These are phyloP conservation scores for Hypolimnas misippus DNA, from an alignment of 2,888 invertebrate species.

Conservation along the genomic window DNA sequence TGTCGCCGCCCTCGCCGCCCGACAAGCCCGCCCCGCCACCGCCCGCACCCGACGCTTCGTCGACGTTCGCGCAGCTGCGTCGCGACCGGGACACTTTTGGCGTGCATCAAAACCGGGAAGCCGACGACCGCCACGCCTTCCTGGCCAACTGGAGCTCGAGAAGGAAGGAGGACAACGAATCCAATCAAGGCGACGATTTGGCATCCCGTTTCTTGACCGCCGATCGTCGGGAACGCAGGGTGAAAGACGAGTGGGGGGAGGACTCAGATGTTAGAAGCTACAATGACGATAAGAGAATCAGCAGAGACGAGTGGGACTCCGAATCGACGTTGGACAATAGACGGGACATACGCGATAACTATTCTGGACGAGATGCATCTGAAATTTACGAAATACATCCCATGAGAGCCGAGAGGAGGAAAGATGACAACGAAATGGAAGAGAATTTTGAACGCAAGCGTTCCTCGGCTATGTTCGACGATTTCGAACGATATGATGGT, in stretches of 20 bases:
- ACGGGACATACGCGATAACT: constrained; percentile 67
- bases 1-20: constrained; percentile 82
- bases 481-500: constrained; percentile 76
- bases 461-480: constrained; percentile 70
- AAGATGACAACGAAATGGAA: constrained; percentile 69
- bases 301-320: constrained; percentile 79
- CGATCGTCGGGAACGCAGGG: constrained; percentile 65
- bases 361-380: constrained; percentile 73
- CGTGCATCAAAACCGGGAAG: constrained; percentile 87
- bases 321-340: constrained; percentile 70
- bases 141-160: constrained; percentile 80
- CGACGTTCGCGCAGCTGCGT: constrained; percentile 86
- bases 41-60: constrained; percentile 85
- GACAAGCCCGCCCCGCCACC: constrained; percentile 83
- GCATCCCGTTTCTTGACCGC: constrained; percentile 74
- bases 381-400: constrained; percentile 79
- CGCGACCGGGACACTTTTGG: constrained; percentile 90
- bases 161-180: constrained; percentile 70
- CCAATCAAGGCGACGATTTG: constrained; percentile 66
- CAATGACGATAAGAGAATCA: constrained; percentile 63
- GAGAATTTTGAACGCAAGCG: constrained; percentile 69
- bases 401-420: constrained; percentile 63
- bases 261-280: constrained; percentile 69
- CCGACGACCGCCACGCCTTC: constrained; percentile 81
- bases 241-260: constrained; percentile 74